Evolutionary conservation across 2,797 vertebrate species (phyloP).

Genomic region (Rhincodon typus): DNA sequence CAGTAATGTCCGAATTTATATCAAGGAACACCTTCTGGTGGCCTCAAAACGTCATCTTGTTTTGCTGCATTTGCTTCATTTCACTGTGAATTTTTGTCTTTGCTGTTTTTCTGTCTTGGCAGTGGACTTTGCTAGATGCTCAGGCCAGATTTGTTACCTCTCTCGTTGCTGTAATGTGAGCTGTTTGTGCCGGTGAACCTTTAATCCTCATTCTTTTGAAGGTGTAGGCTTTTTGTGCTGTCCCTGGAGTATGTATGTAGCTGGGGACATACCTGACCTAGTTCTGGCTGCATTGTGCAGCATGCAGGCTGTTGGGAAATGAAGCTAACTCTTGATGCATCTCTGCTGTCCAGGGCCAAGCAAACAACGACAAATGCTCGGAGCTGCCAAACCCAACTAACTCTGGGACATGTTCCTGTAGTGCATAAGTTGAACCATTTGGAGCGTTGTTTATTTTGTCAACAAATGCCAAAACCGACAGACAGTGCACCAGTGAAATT

Average conservation of each 20-base stretch:
- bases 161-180: neutral
- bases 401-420: neutral
- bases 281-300: neutral
- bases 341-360: neutral
- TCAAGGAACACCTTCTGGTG: no score
- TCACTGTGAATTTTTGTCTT: no score
- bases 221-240: no score
- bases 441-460: slow-evolving; percentile 2
- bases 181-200: neutral
- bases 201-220: neutral
- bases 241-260: neutral
- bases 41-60: neutral
- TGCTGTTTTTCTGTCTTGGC: neutral
- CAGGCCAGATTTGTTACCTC: neutral
- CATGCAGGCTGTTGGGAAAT: neutral
- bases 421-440: neutral
- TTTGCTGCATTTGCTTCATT: neutral
- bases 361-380: neutral
- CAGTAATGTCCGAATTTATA: neutral
- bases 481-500: neutral
- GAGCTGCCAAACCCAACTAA: slow-evolving; percentile 5
- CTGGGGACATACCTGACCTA: neutral
- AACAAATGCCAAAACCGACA: slow-evolving; percentile 3
- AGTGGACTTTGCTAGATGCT: neutral
- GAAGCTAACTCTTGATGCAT: neutral